phyloP scores from a whole-genome alignment of 1,140 invertebrate species.

The Bombus huntii region DNA sequence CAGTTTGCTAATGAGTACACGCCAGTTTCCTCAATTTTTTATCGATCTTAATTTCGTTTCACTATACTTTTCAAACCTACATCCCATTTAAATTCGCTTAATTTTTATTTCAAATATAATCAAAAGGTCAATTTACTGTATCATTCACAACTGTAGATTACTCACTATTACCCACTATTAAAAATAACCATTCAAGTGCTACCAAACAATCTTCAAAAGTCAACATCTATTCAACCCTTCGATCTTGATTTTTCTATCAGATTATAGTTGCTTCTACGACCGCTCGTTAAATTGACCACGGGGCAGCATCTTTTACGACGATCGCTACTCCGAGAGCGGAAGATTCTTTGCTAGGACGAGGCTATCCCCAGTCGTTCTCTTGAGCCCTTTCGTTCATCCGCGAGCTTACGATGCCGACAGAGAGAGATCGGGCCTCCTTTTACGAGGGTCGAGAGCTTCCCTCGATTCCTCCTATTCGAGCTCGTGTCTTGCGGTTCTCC shows the following conservation, averaged over 20 bases:
- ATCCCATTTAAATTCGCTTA: no score
- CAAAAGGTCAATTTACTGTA: no score
- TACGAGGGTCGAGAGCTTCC: constrained; percentile 22
- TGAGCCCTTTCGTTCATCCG: not conserved
- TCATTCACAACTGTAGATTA: no score
- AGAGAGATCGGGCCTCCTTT: not conserved
- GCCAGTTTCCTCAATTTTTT: no score
- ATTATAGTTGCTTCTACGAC: not conserved
- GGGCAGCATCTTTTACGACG: constrained; percentile 7
- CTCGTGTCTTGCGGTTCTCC: not conserved
- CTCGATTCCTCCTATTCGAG: not conserved
- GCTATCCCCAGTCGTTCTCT: not conserved
- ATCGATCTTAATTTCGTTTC: no score
- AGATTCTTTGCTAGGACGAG: not conserved
- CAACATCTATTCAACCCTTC: not conserved
- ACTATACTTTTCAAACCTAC: no score
- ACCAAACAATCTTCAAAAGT: not conserved
- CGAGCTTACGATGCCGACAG: constrained; percentile 34
- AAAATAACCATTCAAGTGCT: not conserved
- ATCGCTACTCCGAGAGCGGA: constrained; percentile 11
- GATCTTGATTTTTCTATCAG: not conserved
- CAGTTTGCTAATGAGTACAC: no score
- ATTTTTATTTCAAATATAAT: no score
- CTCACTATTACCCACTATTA: not conserved
- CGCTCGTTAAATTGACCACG: constrained; percentile 15